A percentile compares a stretch with the other conserved stretches of the same genome.
Conservation (phyloP, 2,113 vertebrate genomes). For the Strigops habroptila region DNA sequence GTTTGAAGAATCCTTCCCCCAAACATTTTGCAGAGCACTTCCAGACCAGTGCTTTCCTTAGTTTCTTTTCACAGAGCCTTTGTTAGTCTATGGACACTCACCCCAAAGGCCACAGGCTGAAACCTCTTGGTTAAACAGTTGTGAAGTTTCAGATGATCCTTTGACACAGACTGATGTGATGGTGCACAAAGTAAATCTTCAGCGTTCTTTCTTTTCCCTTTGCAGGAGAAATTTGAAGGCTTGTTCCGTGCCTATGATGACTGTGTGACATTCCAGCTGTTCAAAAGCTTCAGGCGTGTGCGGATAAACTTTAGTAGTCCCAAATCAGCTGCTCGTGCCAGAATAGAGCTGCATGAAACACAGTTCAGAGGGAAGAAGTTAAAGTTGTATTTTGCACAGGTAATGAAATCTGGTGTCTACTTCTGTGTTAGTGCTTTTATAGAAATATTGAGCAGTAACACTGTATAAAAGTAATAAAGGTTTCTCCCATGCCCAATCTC, state of each 20-base stretch:
- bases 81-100: neutral
- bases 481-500: neutral
- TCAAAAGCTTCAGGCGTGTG: constrained; percentile 88
- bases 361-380: constrained; percentile 87
- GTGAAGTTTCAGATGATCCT: neutral
- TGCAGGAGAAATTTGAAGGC: constrained; percentile 85
- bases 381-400: constrained; percentile 88
- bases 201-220: constrained; percentile 5
- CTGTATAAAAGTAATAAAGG: neutral
- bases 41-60: neutral
- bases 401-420: constrained; percentile 28
- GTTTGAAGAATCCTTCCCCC: neutral
- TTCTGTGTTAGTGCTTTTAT: neutral
- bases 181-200: neutral
- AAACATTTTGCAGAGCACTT: neutral
- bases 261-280: constrained; percentile 85
- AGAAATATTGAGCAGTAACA: neutral
- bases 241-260: constrained; percentile 84
- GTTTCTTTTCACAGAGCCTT: neutral
- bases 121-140: neutral
- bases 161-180: neutral
- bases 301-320: constrained; percentile 86
- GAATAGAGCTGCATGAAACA: constrained; percentile 89
- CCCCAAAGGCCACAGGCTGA: neutral
- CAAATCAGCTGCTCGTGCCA: constrained; percentile 84